phyloP scores from a whole-genome alignment of 2,888 invertebrate genomes.

The Lycaena phlaeas region DNA sequence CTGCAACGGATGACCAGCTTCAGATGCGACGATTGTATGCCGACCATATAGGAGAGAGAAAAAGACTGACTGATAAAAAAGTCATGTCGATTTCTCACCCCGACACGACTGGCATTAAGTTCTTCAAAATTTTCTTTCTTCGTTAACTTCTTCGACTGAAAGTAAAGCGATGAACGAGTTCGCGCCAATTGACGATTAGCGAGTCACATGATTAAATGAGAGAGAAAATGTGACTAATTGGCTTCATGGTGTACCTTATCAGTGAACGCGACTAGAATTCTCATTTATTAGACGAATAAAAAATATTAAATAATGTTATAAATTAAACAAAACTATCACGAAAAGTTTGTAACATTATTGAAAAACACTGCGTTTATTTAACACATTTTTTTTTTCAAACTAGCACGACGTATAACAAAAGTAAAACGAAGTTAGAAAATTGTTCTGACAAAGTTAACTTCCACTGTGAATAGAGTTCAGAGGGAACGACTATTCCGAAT shows the following conservation, averaged over 20 bases:
- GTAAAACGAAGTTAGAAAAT: constrained; percentile 33
- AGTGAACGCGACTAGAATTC: background rate
- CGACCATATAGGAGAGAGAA: constrained; percentile 83
- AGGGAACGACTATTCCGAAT: constrained; percentile 40
- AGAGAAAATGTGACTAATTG: constrained; percentile 28
- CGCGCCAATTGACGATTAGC: constrained; percentile 22
- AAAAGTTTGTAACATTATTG: no score
- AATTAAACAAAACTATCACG: constrained; percentile 31
- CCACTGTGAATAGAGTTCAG: constrained; percentile 28
- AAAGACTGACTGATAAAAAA: constrained; percentile 81
- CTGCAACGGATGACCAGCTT: constrained; percentile 13
- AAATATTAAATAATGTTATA: constrained; percentile 24
- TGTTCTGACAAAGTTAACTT: constrained; percentile 33
- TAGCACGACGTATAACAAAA: constrained; percentile 29
- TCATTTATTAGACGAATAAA: background rate
- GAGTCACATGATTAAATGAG: constrained; percentile 40
- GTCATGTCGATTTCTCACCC: constrained; percentile 80
- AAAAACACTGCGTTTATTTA: constrained; percentile 14
- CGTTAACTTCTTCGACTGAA: constrained; percentile 29
- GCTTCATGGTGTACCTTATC: constrained; percentile 4
- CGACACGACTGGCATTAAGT: constrained; percentile 61
- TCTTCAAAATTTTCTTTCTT: constrained; percentile 32
- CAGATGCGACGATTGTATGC: constrained; percentile 48
- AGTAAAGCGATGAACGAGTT: constrained; percentile 28
- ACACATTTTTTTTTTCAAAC: constrained; percentile 25